Evolutionary conservation across 2,888 invertebrate genomes (phyloP).

Genomic region (Sisyra nigra): DNA sequence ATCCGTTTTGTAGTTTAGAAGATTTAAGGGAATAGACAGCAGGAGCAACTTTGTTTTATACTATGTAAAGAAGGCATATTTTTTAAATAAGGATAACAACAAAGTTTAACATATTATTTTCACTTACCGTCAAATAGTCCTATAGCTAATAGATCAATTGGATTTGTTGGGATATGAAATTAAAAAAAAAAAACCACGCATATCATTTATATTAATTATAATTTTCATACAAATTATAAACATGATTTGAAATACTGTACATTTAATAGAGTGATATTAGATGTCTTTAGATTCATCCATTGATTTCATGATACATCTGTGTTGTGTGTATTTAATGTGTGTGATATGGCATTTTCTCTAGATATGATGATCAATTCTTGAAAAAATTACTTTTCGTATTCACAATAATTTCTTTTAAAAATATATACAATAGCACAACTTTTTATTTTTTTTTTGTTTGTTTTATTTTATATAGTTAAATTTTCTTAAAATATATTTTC

Average conservation of each 20-base stretch:
- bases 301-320: slow-evolving; percentile 19
- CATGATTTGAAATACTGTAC: slow-evolving; percentile 71
- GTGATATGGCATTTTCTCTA: slow-evolving; percentile 28
- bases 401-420: neutral
- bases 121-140: no score
- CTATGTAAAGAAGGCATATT: no score
- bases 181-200: neutral
- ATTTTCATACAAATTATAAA: slow-evolving; percentile 73
- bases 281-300: neutral
- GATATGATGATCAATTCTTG: slow-evolving; percentile 22
- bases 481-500: neutral
- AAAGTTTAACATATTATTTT: no score
- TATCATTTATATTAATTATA: slow-evolving; percentile 27
- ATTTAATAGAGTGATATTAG: slow-evolving; percentile 23
- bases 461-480: neutral
- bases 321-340: slow-evolving; percentile 19
- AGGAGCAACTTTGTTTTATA: no score
- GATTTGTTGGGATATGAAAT: no score
- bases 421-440: neutral
- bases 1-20: no score
- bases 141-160: no score
- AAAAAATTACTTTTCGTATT: slow-evolving; percentile 1
- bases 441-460: neutral
- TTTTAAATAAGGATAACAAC: no score
- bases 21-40: no score